Conservation (phyloP, 2,888 invertebrate genomes). For the Trissolcus japonicus region DNA sequence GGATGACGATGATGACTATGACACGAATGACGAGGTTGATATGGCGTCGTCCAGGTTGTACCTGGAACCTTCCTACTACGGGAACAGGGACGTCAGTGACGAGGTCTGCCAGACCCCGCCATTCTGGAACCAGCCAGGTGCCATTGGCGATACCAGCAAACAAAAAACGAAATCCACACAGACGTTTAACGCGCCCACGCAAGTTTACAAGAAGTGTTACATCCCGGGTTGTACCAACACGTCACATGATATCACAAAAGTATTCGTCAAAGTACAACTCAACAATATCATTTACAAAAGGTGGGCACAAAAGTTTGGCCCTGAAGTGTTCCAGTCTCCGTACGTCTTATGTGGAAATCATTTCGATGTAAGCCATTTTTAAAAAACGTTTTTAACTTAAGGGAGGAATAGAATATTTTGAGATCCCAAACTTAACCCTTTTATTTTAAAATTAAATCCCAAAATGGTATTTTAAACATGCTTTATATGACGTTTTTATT, state of each 20-base stretch:
- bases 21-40: too few species aligned
- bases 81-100: too few species aligned
- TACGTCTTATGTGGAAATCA: slow-evolving; percentile 28
- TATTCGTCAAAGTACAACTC: slow-evolving; percentile 27
- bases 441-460: too few species aligned
- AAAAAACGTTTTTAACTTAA: too few species aligned
- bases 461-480: too few species aligned
- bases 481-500: too few species aligned
- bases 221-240: slow-evolving; percentile 18
- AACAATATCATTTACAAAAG: slow-evolving; percentile 27
- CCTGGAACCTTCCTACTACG: too few species aligned
- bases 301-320: slow-evolving; percentile 24
- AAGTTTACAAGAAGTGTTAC: slow-evolving; percentile 24
- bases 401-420: too few species aligned
- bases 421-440: too few species aligned
- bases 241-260: slow-evolving; percentile 19
- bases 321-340: slow-evolving; percentile 17
- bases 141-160: neutral
- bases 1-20: neutral
- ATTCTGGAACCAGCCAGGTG: too few species aligned
- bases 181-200: neutral
- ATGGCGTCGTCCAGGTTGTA: too few species aligned
- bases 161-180: slow-evolving; percentile 3
- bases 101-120: too few species aligned
- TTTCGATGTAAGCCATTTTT: slow-evolving; percentile 27